These are phyloP conservation scores for Bryconaethiops microstoma DNA, from an alignment of 2,797 vertebrate genomes.

Conservation along the genomic window DNA sequence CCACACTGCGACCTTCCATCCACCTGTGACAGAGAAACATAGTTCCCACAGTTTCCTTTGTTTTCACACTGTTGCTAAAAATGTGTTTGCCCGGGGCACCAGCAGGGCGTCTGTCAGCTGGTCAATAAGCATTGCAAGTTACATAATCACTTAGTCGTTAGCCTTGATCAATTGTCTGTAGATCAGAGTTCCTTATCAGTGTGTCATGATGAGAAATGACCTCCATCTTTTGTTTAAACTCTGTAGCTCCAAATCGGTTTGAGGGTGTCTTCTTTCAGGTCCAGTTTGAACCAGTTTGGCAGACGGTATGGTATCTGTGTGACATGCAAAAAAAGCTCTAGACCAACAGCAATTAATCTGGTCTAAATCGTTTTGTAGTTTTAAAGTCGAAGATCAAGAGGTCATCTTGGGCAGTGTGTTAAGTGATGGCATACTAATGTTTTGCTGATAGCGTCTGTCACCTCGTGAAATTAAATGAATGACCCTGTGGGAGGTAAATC, in stretches of 20 bases:
- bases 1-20: neutral
- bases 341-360: neutral
- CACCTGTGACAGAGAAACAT: neutral
- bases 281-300: neutral
- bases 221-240: neutral
- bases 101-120: neutral
- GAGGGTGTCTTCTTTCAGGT: neutral
- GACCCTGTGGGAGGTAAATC: neutral
- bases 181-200: neutral
- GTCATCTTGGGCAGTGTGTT: neutral
- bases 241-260: neutral
- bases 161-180: neutral
- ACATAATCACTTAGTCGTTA: neutral
- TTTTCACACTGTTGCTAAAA: conserved; percentile 1
- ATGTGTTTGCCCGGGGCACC: neutral
- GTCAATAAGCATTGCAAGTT: neutral
- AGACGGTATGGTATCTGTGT: neutral
- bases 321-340: neutral
- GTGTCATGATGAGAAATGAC: neutral
- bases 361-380: neutral
- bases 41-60: neutral
- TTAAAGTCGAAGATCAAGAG: neutral
- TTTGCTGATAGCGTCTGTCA: neutral
- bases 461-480: neutral
- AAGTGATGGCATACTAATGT: neutral